phyloP scores from a whole-genome alignment of 2,888 invertebrate species.

The Cryptus armator region DNA sequence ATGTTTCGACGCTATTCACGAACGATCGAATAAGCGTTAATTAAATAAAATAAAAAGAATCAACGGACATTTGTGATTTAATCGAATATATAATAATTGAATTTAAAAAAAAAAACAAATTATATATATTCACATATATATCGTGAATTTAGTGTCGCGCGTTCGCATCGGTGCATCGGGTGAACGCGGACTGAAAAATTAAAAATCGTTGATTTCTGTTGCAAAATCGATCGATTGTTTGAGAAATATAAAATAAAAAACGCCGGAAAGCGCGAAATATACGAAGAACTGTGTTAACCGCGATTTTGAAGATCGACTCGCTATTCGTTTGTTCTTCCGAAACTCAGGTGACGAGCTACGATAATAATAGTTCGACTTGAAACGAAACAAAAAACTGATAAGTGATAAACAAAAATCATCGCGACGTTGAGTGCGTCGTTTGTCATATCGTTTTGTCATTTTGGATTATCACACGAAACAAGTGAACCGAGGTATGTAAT shows the following conservation, averaged over 20 bases:
- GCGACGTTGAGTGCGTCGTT: conserved; percentile 45
- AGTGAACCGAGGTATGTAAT: conserved; percentile 41
- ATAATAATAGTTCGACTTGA: neutral
- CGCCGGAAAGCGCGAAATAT: neutral
- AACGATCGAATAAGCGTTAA: conserved; percentile 28
- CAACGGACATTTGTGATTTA: conserved; percentile 6
- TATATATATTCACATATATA: neutral
- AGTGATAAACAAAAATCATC: conserved; percentile 52
- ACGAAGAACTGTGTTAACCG: neutral
- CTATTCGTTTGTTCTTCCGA: neutral
- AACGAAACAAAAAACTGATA: conserved; percentile 12
- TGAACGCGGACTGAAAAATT: conserved; percentile 27
- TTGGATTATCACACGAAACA: conserved; percentile 62
- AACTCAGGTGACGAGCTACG: neutral
- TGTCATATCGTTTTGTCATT: conserved; percentile 22
- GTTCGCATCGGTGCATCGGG: neutral
- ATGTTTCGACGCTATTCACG: conserved; percentile 47
- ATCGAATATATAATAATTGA: neutral
- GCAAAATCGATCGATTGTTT: neutral
- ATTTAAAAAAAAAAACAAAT: neutral
- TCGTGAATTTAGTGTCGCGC: conserved; percentile 36
- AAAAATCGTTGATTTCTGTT: conserved; percentile 3
- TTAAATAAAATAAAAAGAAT: conserved; percentile 23
- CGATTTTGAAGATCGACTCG: conserved; percentile 3
- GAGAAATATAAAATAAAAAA: neutral